Conservation (phyloP, 1,140 invertebrate genomes). For the Lineus longissimus region DNA sequence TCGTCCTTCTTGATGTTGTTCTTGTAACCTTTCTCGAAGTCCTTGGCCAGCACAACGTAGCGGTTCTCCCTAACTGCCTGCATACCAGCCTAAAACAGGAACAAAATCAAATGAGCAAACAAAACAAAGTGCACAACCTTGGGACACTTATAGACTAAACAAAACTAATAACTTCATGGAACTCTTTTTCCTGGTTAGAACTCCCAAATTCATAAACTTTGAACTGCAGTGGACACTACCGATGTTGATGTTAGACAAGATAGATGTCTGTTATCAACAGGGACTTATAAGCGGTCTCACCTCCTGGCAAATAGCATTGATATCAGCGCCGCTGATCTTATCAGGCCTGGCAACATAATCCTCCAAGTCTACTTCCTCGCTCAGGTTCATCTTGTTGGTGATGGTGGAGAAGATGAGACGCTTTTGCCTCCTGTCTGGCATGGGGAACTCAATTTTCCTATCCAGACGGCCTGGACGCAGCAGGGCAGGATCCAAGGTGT, state of each 20-base stretch:
- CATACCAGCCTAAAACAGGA: slow-evolving; percentile 67
- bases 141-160: too few relatives aligned
- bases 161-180: too few relatives aligned
- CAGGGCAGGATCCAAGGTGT: slow-evolving; percentile 96
- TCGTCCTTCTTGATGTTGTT: slow-evolving; percentile 99
- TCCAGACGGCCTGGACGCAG: slow-evolving; percentile 95
- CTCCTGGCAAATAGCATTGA: slow-evolving; percentile 99
- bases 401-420: slow-evolving; percentile 97
- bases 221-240: too few relatives aligned
- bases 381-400: slow-evolving; percentile 98
- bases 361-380: slow-evolving; percentile 97
- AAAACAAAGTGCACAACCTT: background rate
- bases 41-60: slow-evolving; percentile 96
- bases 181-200: too few relatives aligned
- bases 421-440: slow-evolving; percentile 96
- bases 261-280: too few relatives aligned
- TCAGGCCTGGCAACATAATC: slow-evolving; percentile 98
- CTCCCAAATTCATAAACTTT: too few relatives aligned
- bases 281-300: slow-evolving; percentile 57
- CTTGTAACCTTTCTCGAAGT: slow-evolving; percentile 99
- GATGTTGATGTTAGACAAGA: too few relatives aligned
- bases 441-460: slow-evolving; percentile 97
- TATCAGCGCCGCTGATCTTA: slow-evolving; percentile 97
- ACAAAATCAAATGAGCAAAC: slow-evolving; percentile 1
- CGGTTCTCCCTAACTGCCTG: slow-evolving; percentile 98